Evolutionary conservation across 2,113 vertebrate genomes (phyloP).

Genomic region (Gorilla gorilla): DNA sequence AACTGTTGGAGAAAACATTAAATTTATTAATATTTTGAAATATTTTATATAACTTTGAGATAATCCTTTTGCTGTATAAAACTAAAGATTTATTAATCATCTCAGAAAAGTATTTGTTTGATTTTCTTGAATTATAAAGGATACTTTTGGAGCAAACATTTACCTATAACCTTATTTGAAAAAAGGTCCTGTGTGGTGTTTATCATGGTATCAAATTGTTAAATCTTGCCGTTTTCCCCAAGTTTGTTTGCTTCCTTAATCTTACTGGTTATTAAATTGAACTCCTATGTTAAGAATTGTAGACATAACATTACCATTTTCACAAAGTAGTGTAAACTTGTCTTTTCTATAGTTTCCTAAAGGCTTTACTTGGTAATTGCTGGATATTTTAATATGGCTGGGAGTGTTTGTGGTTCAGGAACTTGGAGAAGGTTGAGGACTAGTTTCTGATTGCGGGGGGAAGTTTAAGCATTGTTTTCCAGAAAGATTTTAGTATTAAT

Average conservation of each 20-base stretch:
- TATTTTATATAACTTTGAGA: constrained; percentile 34
- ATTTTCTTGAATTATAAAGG: not conserved
- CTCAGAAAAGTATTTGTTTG: not conserved
- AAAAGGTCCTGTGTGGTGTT: not conserved
- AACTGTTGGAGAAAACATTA: not conserved
- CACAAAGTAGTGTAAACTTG: not conserved
- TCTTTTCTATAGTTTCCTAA: not conserved
- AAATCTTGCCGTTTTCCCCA: not conserved
- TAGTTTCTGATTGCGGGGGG: not conserved
- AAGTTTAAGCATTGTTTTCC: constrained; percentile 2
- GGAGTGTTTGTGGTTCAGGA: not conserved
- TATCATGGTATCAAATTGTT: not conserved
- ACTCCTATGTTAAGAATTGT: not conserved
- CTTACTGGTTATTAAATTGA: constrained; percentile 24
- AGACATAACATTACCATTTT: not conserved
- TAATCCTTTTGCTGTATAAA: not conserved
- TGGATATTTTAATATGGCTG: not conserved
- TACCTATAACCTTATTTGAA: not conserved
- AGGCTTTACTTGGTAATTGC: constrained; percentile 6
- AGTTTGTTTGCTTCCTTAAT: not conserved
- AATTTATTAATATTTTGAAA: not conserved
- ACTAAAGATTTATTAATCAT: not conserved
- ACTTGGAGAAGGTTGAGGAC: not conserved
- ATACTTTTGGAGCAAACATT: not conserved
- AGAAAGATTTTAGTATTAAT: not conserved